Evolutionary conservation across 2,888 invertebrate genomes (phyloP), one percentile per base, ranked within the genome.

Genomic region (Drosophila anomelani): DNA sequence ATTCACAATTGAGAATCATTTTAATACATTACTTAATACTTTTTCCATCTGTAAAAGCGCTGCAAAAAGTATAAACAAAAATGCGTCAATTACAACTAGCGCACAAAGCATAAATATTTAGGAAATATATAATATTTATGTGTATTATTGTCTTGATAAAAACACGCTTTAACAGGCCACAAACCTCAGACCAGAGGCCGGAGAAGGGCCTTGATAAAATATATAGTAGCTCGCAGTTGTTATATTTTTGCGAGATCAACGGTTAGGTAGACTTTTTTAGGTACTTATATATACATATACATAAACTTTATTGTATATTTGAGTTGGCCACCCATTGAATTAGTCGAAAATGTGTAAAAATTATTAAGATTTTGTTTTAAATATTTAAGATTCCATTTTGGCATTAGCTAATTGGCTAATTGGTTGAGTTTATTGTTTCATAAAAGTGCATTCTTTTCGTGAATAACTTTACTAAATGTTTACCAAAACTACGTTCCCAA

Each of bases 161-260:
- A 51, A 36, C 20, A 36, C 51, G 51, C 51, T 51, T 51, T 51
- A 51, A 51, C 51, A 51, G 51, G 51, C 51, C 51, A 36, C 34
- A 51, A 51, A 51, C 51, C 51, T 62, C 17, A 46, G 34, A 29
- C 29, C 29, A 20, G 10, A 58, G 51, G 32, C 17, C 23, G 20
- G 5, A 36, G 36, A 38, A 38, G n/a, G 34, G 13, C 23, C n/a
- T 32, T 13, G 20, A 46, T n/a, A 38, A 15, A 29, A 10, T n/a
- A 34, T 47, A 62, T 60, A 29, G 20, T 46, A 63, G 46, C 46
- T 60, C 23, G 26, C 43, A 36, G 34, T 26, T 61, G 43, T 36
- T 56, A 13, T 4, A 26, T 20, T 59, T 29, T 59, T 29, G 23
- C 10, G 17, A 20, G 54, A 29, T 3, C 17, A 41, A 34, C 3